Base-by-base conservation (phyloP, 1,140 invertebrate species). In the Cydia splendana region DNA sequence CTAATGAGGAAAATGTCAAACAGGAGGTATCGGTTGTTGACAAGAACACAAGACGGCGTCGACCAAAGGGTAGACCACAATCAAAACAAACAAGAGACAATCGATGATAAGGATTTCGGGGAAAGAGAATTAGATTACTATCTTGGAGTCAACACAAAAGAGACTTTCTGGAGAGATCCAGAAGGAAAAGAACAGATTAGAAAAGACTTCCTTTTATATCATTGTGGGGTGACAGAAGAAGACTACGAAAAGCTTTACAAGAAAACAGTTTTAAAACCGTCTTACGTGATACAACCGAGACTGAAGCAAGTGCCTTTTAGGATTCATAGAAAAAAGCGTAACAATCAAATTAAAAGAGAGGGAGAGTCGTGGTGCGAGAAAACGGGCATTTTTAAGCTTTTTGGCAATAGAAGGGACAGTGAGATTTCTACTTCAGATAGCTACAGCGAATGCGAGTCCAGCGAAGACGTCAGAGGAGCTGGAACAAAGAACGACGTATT, bases 301-400 rank as follows among this genome's bases (percentile, higher is more conserved):
- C 77, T 91, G 28, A 93, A 90, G 76, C 91, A 93, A 83, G 89
- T 93, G 18, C 91, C 90, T 71, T 91, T 93, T 77, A 91, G 91
- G 80, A 91, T 91, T 53, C 87, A 91, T 53, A 91, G 82, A 73
- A 89, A 89, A 67, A 90, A 85, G 76, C 77, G 84, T 53, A 87
- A 84, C 69, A 93, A 78, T 12, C 84, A 87, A 75, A 78, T 85
- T 0, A 88, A 82, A 71, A 75, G 76, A 77, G 91, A 93, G 42
- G 79, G 77, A n/a, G 89, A 92, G 79, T 92, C 91, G 6, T 91
- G 91, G 88, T 83, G 84, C 15, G 89, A 93, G 45, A 93, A 88
- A 30, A 84, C 77, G 18, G 84, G 88, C 0, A 89, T 93, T 28
- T 93, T 93, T 48, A 93, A 91, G 82, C 79, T 93, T 34, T 93